phyloP scores from a whole-genome alignment of 2,797 vertebrate species.

The Chiroxiphia lanceolata region DNA sequence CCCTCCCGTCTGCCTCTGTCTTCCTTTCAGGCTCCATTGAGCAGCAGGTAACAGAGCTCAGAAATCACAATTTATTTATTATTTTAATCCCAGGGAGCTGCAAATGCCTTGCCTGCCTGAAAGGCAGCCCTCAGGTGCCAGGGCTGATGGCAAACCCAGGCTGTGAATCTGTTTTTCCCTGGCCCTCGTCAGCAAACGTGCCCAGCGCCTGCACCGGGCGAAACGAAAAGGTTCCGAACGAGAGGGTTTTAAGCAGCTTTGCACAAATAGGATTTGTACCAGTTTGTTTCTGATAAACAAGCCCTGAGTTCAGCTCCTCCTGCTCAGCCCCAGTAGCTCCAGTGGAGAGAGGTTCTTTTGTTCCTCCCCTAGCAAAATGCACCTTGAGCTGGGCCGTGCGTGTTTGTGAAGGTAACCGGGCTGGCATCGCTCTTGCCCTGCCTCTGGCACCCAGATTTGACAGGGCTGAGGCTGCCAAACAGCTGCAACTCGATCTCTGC shows the following conservation, averaged over 20 bases:
- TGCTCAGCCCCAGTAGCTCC: not conserved
- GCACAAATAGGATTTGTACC: conserved; percentile 41
- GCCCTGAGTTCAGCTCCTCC: not conserved
- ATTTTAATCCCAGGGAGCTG: not conserved
- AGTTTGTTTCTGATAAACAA: not conserved
- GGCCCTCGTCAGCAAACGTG: not conserved
- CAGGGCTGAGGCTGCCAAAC: not conserved
- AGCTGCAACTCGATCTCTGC: rapidly evolving
- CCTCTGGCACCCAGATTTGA: not conserved
- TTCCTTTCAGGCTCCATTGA: not conserved
- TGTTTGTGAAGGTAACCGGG: rapidly evolving
- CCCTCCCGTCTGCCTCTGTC: not conserved
- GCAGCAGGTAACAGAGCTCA: not conserved
- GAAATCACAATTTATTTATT: not conserved
- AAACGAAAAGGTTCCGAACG: rapidly evolving
- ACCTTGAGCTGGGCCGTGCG: rapidly evolving
- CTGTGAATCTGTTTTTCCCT: not conserved
- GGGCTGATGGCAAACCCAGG: not conserved
- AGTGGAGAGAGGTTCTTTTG: not conserved
- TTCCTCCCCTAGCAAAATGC: not conserved
- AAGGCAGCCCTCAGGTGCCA: rapidly evolving
- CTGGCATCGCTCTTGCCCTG: not conserved
- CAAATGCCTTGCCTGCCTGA: not conserved
- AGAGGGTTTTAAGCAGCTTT: conserved; percentile 38
- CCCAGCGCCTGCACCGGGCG: not conserved